Percentiles rank a stretch among this genome's conserved stretches.
Conservation (phyloP, 2,797 vertebrate genomes). For the Danionella dracula region DNA sequence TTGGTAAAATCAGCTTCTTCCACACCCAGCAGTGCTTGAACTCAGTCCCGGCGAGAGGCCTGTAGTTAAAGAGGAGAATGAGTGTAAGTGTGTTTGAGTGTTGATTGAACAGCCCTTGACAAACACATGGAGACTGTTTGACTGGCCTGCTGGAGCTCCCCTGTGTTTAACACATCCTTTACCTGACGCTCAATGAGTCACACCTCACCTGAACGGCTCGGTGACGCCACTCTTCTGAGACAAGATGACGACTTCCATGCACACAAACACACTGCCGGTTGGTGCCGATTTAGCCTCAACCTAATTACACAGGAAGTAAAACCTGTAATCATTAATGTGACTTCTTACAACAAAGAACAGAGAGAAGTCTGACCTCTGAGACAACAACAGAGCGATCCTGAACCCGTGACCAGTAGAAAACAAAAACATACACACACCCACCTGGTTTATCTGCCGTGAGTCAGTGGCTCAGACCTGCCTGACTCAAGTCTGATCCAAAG, state of each 20-base stretch:
- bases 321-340: constrained; percentile 65
- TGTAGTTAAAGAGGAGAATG: background rate
- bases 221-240: constrained; percentile 23
- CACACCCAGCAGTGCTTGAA: no score
- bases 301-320: constrained; percentile 62
- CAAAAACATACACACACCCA: constrained; percentile 19
- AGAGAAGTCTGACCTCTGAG: constrained; percentile 33
- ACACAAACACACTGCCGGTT: constrained; percentile 20
- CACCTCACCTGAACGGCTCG: constrained; percentile 4
- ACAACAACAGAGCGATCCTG: constrained; percentile 15
- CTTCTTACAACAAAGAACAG: constrained; percentile 47
- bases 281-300: constrained; percentile 33
- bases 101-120: constrained; percentile 48
- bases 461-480: background rate
- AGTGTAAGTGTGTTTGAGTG: constrained; percentile 28
- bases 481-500: background rate
- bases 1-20: no score
- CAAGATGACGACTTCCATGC: constrained; percentile 23
- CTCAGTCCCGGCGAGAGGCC: background rate
- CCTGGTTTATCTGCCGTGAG: background rate
- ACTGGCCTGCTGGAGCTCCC: constrained; percentile 31
- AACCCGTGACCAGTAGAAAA: constrained; percentile 23
- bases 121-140: constrained; percentile 55
- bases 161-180: constrained; percentile 40
- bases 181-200: constrained; percentile 39